Conservation (phyloP, 2,888 invertebrate species). For the Xanthorhoe designata region DNA sequence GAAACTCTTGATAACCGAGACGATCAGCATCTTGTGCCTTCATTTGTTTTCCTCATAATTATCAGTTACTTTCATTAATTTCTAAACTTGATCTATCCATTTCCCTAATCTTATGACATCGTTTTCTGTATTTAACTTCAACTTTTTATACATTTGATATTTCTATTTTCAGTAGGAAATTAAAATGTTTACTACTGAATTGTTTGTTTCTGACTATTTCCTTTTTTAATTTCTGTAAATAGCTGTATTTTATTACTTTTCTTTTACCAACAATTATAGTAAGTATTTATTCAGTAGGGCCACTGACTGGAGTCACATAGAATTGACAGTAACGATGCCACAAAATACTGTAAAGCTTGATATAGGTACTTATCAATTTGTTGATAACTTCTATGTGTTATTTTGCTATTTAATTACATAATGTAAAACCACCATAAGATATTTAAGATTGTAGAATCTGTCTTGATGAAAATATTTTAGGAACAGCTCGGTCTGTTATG, state of each 20-base stretch:
- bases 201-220: background rate
- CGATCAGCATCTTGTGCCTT: background rate
- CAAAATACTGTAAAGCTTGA: no score
- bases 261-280: no score
- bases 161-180: background rate
- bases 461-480: no score
- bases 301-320: no score
- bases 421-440: no score
- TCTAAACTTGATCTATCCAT: background rate
- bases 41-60: background rate
- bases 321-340: no score
- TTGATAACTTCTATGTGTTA: no score
- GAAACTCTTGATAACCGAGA: conserved; percentile 31
- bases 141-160: background rate
- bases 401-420: no score
- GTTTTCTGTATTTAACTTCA: background rate
- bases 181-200: background rate
- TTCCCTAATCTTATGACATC: background rate
- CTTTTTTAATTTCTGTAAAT: background rate
- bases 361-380: no score
- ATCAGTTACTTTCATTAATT: background rate
- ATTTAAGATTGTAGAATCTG: no score
- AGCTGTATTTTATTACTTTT: background rate
- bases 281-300: no score
- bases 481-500: no score